Conservation (phyloP, 2,888 invertebrate species). For the Campopleginae sp. region DNA sequence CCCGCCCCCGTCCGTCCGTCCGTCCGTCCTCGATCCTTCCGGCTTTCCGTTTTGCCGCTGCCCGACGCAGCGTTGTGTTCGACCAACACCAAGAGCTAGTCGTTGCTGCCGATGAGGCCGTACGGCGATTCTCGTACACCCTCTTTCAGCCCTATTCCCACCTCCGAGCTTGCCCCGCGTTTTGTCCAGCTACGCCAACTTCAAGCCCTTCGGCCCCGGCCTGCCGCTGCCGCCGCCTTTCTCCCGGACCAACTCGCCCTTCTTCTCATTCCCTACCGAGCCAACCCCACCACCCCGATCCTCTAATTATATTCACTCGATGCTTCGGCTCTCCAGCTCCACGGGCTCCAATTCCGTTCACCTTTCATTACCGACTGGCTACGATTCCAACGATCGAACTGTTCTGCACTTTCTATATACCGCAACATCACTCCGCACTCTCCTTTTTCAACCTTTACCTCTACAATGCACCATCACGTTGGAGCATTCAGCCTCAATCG, state of each 20-base stretch:
- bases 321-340: slow-evolving; percentile 79
- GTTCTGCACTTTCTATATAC: slow-evolving; percentile 58
- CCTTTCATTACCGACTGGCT: slow-evolving; percentile 83
- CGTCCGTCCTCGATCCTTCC: slow-evolving; percentile 62
- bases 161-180: slow-evolving; percentile 29
- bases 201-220: slow-evolving; percentile 19
- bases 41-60: slow-evolving; percentile 46
- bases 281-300: slow-evolving; percentile 78
- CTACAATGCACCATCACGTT: slow-evolving; percentile 11
- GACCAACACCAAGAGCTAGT: slow-evolving; percentile 29
- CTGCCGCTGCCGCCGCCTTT: not conserved
- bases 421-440: slow-evolving; percentile 58
- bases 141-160: slow-evolving; percentile 43
- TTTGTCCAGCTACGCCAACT: slow-evolving; percentile 57
- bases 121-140: slow-evolving; percentile 54
- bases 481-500: slow-evolving; percentile 28
- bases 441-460: slow-evolving; percentile 58
- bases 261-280: slow-evolving; percentile 62
- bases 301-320: slow-evolving; percentile 84
- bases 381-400: slow-evolving; percentile 82
- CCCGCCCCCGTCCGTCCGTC: slow-evolving; percentile 63
- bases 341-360: slow-evolving; percentile 84
- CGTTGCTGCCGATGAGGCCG: slow-evolving; percentile 34
- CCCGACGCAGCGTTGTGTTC: slow-evolving; percentile 30
- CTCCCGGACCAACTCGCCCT: slow-evolving; percentile 40